phyloP scores from a whole-genome alignment of 2,888 invertebrate genomes.

The Acanthopleura granulata region DNA sequence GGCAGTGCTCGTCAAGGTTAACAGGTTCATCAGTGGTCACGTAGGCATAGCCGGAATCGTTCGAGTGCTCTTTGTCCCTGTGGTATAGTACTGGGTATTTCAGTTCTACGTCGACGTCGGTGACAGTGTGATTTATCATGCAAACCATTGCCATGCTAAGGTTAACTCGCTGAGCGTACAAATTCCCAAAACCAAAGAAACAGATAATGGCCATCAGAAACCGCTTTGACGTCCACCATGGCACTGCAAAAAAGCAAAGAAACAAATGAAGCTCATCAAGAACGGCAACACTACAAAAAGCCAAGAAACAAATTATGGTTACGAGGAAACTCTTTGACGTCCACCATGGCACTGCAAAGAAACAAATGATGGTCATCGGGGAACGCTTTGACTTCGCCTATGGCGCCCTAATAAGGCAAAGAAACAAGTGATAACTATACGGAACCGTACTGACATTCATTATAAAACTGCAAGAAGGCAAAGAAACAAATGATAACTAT shows the following conservation, averaged over 20 bases:
- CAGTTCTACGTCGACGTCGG: neutral
- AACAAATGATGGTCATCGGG: neutral
- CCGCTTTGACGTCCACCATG: slow-evolving; percentile 62
- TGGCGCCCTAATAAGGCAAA: too few relatives aligned
- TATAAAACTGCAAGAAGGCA: too few relatives aligned
- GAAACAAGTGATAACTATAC: too few relatives aligned
- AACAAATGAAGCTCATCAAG: slow-evolving; percentile 58
- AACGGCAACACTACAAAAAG: slow-evolving; percentile 42
- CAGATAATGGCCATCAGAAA: slow-evolving; percentile 59
- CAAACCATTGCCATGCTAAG: slow-evolving; percentile 74
- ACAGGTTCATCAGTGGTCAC: neutral
- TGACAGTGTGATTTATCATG: slow-evolving; percentile 71
- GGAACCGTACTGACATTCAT: too few relatives aligned
- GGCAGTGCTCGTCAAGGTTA: neutral
- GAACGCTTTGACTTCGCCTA: too few relatives aligned
- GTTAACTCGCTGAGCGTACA: slow-evolving; percentile 75
- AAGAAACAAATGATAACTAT: too few relatives aligned
- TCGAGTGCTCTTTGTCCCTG: neutral
- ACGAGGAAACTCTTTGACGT: slow-evolving; percentile 57
- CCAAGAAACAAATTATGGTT: slow-evolving; percentile 36
- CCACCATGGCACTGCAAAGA: slow-evolving; percentile 51
- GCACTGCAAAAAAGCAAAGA: slow-evolving; percentile 34
- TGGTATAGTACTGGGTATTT: neutral
- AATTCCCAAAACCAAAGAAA: slow-evolving; percentile 74
- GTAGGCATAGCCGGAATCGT: neutral